Evolutionary conservation across 2,888 invertebrate species (phyloP).

Genomic region (Cheiracanthium punctorium): DNA sequence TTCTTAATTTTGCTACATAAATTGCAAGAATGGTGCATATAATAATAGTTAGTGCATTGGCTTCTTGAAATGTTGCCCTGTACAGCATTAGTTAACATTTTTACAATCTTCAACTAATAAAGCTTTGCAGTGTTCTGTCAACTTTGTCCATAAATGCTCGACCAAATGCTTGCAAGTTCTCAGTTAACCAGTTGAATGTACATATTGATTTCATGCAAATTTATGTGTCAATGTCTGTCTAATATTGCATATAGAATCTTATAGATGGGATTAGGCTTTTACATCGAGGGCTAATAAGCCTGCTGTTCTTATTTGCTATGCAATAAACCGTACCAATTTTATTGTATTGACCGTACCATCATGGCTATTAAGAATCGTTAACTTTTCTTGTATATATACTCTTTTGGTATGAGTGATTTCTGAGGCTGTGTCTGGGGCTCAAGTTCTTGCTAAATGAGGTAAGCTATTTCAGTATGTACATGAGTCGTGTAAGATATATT

Average conservation of each 20-base stretch:
- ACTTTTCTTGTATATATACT: conserved; percentile 50
- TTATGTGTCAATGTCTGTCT: conserved; percentile 15
- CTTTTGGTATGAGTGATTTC: conserved; percentile 30
- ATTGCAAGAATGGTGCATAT: no score
- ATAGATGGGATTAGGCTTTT: conserved; percentile 33
- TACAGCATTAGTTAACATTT: no score
- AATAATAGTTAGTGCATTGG: no score
- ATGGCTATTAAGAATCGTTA: conserved; percentile 28
- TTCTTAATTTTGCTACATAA: no score
- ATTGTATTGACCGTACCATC: conserved; percentile 49
- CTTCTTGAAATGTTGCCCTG: no score
- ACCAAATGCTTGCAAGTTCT: background rate
- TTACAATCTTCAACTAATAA: no score
- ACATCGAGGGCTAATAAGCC: conserved; percentile 30
- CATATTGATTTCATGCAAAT: conserved; percentile 11
- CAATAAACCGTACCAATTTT: conserved; percentile 62
- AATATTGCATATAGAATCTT: conserved; percentile 22
- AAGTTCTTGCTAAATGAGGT: background rate
- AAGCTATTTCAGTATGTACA: conserved; percentile 33
- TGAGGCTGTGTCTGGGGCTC: background rate
- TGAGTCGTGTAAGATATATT: conserved; percentile 32
- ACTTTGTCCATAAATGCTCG: no score
- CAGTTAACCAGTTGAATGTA: background rate
- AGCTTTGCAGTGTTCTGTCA: no score
- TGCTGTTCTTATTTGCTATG: conserved; percentile 53